Conservation (phyloP, 2,797 vertebrate genomes). For the Crax fasciolata region DNA sequence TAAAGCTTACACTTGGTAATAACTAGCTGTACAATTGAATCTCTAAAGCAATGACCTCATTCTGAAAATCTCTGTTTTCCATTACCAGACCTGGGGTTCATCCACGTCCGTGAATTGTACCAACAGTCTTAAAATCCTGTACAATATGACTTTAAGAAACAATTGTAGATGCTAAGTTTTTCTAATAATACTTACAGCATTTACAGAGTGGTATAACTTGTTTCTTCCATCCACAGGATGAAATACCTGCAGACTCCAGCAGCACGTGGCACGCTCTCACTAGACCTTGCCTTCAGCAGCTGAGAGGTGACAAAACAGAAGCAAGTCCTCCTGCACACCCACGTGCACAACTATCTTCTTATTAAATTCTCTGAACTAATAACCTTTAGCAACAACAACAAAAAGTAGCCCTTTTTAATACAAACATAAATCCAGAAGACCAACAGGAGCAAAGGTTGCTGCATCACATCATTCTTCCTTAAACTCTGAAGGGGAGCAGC, state of each 20-base stretch:
- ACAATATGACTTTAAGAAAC: background rate
- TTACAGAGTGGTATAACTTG: background rate
- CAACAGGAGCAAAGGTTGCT: background rate
- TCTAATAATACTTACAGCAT: background rate
- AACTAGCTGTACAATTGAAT: background rate
- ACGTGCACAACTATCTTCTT: background rate
- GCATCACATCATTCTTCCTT: background rate
- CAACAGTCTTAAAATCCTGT: background rate
- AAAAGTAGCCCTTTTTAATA: background rate
- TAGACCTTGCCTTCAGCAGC: background rate
- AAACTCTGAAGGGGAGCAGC: background rate
- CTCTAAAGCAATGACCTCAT: background rate
- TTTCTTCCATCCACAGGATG: background rate
- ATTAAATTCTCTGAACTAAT: background rate
- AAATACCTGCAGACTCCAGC: background rate
- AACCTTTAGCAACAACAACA: background rate
- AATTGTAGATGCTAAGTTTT: background rate
- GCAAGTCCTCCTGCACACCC: background rate
- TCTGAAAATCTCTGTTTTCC: constrained; percentile 5
- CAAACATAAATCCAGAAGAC: background rate
- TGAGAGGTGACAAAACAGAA: background rate
- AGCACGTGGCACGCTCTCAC: background rate
- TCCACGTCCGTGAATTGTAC: background rate
- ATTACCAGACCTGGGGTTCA: background rate
- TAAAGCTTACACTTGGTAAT: background rate